phyloP scores from a whole-genome alignment of 2,888 invertebrate species.

The Ormyrus labotus region DNA sequence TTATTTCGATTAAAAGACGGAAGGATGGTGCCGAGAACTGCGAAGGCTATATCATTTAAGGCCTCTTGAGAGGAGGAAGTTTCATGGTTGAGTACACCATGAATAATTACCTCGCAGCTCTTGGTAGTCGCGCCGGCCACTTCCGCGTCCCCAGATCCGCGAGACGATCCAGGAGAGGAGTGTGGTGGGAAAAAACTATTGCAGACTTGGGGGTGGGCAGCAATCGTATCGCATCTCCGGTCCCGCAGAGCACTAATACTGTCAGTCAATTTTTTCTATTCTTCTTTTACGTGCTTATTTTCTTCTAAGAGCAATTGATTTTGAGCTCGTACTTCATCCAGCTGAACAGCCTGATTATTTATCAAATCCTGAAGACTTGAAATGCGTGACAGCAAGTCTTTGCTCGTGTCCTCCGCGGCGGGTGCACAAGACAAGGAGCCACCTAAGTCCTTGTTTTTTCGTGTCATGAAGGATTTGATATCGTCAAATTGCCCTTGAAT shows the following conservation, averaged over 20 bases:
- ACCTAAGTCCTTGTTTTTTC: not conserved
- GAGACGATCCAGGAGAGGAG: not conserved
- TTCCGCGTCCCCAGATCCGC: too few relatives aligned
- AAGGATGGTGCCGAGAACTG: not conserved
- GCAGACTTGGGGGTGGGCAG: not conserved
- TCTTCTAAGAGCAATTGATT: too few relatives aligned
- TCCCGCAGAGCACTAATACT: not conserved
- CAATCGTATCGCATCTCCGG: not conserved
- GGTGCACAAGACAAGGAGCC: not conserved
- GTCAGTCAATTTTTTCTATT: not conserved
- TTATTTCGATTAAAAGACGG: not conserved
- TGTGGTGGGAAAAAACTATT: not conserved
- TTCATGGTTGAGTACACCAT: too few relatives aligned
- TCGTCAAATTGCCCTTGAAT: too few relatives aligned
- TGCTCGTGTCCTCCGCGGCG: not conserved
- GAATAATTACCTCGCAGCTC: too few relatives aligned
- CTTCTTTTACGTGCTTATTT: not conserved
- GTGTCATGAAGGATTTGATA: too few relatives aligned
- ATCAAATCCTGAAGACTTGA: too few relatives aligned
- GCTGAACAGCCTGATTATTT: too few relatives aligned
- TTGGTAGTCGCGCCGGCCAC: too few relatives aligned
- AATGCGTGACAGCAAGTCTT: too few relatives aligned
- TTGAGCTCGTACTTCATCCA: too few relatives aligned
- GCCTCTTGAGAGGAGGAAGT: not conserved
- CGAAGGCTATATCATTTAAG: not conserved